Conservation (phyloP, 2,888 invertebrate species). For the Tetragonula carbonaria region DNA sequence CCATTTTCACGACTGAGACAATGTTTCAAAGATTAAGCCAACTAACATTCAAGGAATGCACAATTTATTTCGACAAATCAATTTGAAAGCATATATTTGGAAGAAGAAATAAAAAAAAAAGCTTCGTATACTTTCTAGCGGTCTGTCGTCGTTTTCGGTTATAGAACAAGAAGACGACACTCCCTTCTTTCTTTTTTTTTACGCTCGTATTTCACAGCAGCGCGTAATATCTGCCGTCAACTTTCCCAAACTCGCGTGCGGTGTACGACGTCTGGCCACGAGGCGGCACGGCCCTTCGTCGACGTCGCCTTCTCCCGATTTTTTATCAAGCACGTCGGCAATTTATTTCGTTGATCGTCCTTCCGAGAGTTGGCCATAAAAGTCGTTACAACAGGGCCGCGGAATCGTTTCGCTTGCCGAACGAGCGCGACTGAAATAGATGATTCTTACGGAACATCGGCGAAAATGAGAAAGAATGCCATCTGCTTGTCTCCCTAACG, state of each 20-base stretch:
- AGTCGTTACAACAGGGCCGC: constrained; percentile 59
- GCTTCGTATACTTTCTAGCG: not conserved
- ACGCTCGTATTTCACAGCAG: constrained; percentile 58
- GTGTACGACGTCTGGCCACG: constrained; percentile 19
- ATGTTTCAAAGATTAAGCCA: too few species aligned
- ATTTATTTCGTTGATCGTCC: constrained; percentile 70
- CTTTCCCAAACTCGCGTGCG: constrained; percentile 60
- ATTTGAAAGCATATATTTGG: not conserved
- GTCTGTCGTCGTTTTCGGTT: not conserved
- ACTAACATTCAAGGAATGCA: too few species aligned
- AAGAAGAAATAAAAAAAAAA: not conserved
- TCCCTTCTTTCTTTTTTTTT: constrained; percentile 16
- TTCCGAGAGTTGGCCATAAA: constrained; percentile 68
- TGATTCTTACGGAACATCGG: constrained; percentile 36
- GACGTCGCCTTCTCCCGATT: constrained; percentile 41
- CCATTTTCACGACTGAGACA: too few species aligned
- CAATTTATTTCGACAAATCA: too few species aligned
- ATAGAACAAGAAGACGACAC: constrained; percentile 30
- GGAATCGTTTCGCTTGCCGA: constrained; percentile 50
- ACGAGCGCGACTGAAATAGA: constrained; percentile 34
- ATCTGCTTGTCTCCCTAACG: not conserved
- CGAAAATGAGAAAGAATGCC: constrained; percentile 19
- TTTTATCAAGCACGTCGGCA: constrained; percentile 59
- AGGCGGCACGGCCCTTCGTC: not conserved
- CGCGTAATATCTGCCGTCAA: constrained; percentile 65